Percentiles rank a stretch among this genome's conserved stretches.
Conservation (phyloP, 2,888 invertebrate genomes). For the Hypena proboscidalis region DNA sequence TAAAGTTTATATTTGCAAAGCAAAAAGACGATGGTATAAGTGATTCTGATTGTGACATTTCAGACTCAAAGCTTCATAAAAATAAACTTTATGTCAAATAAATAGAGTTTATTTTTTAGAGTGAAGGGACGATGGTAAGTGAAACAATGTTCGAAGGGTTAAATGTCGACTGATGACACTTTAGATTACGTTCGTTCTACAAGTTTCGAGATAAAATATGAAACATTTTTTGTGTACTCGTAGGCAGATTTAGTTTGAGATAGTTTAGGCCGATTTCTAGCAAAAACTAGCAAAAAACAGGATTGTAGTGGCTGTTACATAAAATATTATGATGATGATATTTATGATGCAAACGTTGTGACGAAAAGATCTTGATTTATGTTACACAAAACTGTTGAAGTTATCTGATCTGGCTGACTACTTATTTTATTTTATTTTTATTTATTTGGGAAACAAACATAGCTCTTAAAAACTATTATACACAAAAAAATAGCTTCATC, state of each 20-base stretch:
- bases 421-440: too few species aligned
- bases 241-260: not conserved
- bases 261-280: too few species aligned
- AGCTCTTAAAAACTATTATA: too few species aligned
- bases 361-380: too few species aligned
- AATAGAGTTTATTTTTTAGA: not conserved
- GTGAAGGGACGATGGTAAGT: not conserved
- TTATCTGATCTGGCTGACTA: too few species aligned
- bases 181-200: slow-evolving; percentile 23
- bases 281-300: too few species aligned
- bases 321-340: too few species aligned
- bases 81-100: not conserved
- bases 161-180: slow-evolving; percentile 39
- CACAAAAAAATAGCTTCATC: too few species aligned
- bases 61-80: not conserved
- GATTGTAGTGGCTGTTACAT: too few species aligned
- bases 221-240: slow-evolving; percentile 9
- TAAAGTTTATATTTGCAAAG: not conserved
- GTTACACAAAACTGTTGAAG: too few species aligned
- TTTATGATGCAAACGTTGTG: too few species aligned
- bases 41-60: not conserved
- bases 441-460: too few species aligned
- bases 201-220: slow-evolving; percentile 21
- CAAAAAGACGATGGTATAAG: not conserved
- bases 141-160: slow-evolving; percentile 25